Conservation (phyloP, 2,888 invertebrate species). For the Selenia dentaria region DNA sequence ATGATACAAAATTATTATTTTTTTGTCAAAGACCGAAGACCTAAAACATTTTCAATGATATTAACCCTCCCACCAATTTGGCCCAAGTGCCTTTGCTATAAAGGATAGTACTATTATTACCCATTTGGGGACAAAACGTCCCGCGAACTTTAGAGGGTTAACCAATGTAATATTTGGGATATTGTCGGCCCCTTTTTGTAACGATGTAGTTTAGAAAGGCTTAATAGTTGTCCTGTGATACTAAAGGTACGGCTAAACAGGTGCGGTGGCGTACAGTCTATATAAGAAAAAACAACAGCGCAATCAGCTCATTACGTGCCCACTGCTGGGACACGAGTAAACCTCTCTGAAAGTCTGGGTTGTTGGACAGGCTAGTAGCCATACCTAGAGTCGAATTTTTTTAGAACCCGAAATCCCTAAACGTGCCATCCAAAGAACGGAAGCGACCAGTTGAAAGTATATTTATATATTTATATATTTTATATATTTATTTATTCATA, state of each 20-base stretch:
- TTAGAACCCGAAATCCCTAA: too few relatives aligned
- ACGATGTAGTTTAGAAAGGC: conserved; percentile 10
- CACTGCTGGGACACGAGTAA: too few relatives aligned
- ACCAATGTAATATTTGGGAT: conserved; percentile 24
- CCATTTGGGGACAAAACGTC: conserved; percentile 24
- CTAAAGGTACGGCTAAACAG: neutral
- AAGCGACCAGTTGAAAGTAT: too few relatives aligned
- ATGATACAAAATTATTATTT: neutral
- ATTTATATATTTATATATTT: too few relatives aligned
- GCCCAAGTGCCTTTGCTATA: conserved; percentile 23
- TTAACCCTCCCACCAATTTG: conserved; percentile 28
- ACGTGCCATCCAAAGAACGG: too few relatives aligned
- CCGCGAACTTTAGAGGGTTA: conserved; percentile 28
- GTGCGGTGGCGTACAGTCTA: too few relatives aligned
- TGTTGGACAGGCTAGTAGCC: too few relatives aligned
- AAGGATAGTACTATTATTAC: conserved; percentile 24
- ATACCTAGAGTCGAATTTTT: too few relatives aligned
- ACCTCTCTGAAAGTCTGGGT: too few relatives aligned
- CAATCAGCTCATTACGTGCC: too few relatives aligned
- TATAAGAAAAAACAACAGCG: too few relatives aligned
- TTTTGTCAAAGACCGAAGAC: conserved; percentile 10
- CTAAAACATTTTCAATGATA: conserved; percentile 22
- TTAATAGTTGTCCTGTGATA: conserved; percentile 5
- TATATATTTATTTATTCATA: too few relatives aligned
- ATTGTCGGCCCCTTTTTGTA: conserved; percentile 19